phyloP scores from a whole-genome alignment of 2,797 vertebrate species.

The Oreonectes daqikongensis region DNA sequence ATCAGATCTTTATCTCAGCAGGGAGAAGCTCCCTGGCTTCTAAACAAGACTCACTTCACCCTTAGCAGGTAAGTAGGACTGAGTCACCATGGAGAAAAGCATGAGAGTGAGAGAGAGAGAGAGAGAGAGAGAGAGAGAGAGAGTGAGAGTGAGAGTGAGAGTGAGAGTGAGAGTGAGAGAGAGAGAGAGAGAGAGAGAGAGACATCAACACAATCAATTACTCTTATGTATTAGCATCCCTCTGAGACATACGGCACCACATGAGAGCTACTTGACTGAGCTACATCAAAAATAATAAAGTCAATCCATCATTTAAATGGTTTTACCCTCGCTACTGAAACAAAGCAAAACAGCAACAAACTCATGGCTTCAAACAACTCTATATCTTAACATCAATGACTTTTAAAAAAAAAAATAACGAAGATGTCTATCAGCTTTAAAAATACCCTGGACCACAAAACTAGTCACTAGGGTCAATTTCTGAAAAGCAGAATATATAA shows the following conservation, averaged over 20 bases:
- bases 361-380: too few relatives aligned
- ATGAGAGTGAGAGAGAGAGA: neutral
- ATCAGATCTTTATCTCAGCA: neutral
- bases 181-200: neutral
- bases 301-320: neutral
- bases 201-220: constrained; percentile 23
- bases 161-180: neutral
- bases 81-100: constrained; percentile 18
- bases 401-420: too few relatives aligned
- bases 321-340: neutral
- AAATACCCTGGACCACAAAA: too few relatives aligned
- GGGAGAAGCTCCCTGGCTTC: constrained; percentile 11
- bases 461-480: too few relatives aligned
- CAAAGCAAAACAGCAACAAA: too few relatives aligned
- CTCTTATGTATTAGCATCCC: constrained; percentile 1
- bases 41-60: constrained; percentile 23
- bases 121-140: neutral
- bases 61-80: constrained; percentile 33
- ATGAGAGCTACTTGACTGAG: neutral
- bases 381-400: too few relatives aligned
- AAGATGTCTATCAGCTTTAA: too few relatives aligned
- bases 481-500: too few relatives aligned
- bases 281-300: neutral
- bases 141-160: neutral
- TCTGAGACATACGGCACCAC: neutral